phyloP scores from a whole-genome alignment of 2,113 vertebrate genomes.

The Sapayoa aenigma region DNA sequence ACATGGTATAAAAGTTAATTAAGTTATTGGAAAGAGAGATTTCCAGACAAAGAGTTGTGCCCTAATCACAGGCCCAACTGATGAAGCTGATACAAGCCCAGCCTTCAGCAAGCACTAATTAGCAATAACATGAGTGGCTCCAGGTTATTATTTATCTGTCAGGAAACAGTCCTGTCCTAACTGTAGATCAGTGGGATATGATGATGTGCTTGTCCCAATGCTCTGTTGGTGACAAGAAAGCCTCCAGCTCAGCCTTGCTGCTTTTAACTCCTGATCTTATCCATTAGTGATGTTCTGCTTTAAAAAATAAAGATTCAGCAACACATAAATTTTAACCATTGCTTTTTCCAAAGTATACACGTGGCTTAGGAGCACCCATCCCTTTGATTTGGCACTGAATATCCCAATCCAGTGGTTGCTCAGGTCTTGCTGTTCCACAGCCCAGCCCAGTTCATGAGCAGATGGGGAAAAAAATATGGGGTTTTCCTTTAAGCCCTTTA shows the following conservation, averaged over 20 bases:
- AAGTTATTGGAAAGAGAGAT: background rate
- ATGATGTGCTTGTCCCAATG: background rate
- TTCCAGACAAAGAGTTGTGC: background rate
- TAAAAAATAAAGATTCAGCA: background rate
- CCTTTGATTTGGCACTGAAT: background rate
- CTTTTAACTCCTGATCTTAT: background rate
- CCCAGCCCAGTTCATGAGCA: background rate
- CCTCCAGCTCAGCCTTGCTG: background rate
- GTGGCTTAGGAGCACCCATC: background rate
- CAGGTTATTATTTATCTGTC: background rate
- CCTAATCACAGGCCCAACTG: background rate
- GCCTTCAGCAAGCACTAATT: background rate
- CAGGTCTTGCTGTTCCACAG: background rate
- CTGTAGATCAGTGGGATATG: background rate
- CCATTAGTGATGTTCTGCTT: background rate
- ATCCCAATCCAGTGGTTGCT: background rate
- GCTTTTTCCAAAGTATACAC: rapidly evolving
- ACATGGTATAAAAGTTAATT: background rate
- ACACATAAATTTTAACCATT: background rate
- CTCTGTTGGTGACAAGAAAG: background rate
- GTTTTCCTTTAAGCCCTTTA: background rate
- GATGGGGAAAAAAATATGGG: background rate
- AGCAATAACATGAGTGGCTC: background rate
- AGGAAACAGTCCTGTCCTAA: background rate
- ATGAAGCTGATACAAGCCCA: background rate